Evolutionary conservation across 2,797 vertebrate genomes (phyloP), one percentile per base, ranked within the genome.

Genomic region (Coranthus polyacanthus): DNA sequence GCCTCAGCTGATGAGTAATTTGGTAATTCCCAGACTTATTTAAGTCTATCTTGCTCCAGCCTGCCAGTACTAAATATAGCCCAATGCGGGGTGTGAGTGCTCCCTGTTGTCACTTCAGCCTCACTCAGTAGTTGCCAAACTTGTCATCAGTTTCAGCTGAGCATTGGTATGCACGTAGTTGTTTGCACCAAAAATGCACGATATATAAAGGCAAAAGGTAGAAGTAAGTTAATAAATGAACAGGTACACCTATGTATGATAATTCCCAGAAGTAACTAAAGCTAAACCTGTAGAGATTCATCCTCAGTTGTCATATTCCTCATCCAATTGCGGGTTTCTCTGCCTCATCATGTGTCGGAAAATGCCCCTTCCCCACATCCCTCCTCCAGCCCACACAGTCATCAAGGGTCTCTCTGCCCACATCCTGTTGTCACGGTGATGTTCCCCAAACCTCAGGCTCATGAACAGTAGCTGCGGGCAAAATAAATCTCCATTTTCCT

Each of bases 361-460:
- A 70, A 77, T 75, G 68, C 66, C 59, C 15, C 62, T 66, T 77
- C 72, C 79, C 79, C 66, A 34, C 62, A 51, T 85, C 79, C 80
- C 72, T 83, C 76, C 84, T 75, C 65, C 64, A 64, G 46, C 80
- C 81, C 79, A 84, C 79, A 81, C 77, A 68, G 50, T 78, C 71
- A 72, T 81, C 75, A 76, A 76, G 84, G 77, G 77, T 84, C 52
- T 75, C 75, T 81, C 79, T 87, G 77, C 82, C 82, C 83, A 87
- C 89, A 79, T 85, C 75, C 77, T 76, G 82, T 88, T 88, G 81
- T 88, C 86, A 88, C 79, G 62, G 78, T 75, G 81, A 88, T 75
- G 42, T 71, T 78, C 68, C 75, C 81, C 47, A 4, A 80, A 82
- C 70, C 70, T 72, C 78, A 53, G 54, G 66, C 57, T 78, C 76